Base-by-base conservation (phyloP, 2,888 invertebrate species). In the Spilosoma lubricipeda region DNA sequence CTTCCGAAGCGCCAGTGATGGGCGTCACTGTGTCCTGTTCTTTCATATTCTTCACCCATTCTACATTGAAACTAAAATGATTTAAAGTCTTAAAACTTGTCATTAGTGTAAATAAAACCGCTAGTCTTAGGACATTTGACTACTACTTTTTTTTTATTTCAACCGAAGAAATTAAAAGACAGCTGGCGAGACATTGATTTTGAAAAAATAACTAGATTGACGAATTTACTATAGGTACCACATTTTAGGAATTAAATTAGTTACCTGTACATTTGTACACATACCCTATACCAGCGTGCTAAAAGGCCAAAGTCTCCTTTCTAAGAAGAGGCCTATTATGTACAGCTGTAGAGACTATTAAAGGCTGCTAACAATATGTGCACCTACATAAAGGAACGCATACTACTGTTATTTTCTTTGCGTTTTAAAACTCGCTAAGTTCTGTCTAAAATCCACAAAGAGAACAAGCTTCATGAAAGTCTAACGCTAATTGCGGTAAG, bases 1-100 rank as follows among this genome's bases (percentile, higher is more conserved):
- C 48, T 64, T 52, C 42, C 36, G 70, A 52, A 70, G 67, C 67
- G 66, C 72, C 39, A 67, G 52, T 59, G 59, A 66, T 66, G 39
- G 30, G 67, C 74, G 64, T 48, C 33, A 27, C 23, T 39, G 52
- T 45, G 15, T 27, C 30, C 15, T 15, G 52, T 52, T 27, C n/a
- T 45, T 15, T 27, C 23, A 8, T 4, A 39, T 27, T 36, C 18
- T 8, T 27, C 23, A 56, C 42, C 3, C 7, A 23, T 4, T 45
- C 15, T 9, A 8, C 15, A 39, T 69, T 63, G 7, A 52, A 52
- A 23, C 20, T 36, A 65, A 64, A 64, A 65, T 27, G 11, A 63
- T 63, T 23, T n/a, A 59, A 59, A 13, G 13, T 13, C 18, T 63
- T 13, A 30, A 59, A 59, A 15, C 4, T 30, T 63, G 5, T 2